These are phyloP conservation scores for Jacana jacana DNA, from an alignment of 2,113 vertebrate species.

Conservation along the genomic window DNA sequence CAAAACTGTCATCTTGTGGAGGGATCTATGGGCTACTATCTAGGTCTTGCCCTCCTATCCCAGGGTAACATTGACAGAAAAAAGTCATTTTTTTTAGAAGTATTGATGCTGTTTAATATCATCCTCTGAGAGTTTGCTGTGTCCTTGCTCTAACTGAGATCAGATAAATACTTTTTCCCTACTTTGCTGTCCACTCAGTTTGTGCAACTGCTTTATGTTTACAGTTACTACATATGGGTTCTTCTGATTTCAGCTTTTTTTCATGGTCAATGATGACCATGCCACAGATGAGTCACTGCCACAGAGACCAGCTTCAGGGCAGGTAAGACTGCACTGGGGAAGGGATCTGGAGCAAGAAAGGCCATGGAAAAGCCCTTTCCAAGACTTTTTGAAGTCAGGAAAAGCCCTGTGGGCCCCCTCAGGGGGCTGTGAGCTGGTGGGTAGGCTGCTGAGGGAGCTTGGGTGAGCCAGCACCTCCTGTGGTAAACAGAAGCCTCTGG, in stretches of 20 bases:
- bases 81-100: rapidly evolving
- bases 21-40: not conserved
- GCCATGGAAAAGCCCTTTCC: too few species aligned
- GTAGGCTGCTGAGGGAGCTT: too few species aligned
- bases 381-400: too few species aligned
- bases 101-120: not conserved
- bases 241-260: not conserved
- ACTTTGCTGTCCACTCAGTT: not conserved
- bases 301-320: too few species aligned
- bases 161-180: not conserved
- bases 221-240: not conserved
- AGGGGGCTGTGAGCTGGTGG: too few species aligned
- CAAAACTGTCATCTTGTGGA: not conserved
- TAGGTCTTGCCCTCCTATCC: not conserved
- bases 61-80: not conserved
- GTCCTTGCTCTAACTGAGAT: not conserved
- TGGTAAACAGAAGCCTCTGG: too few species aligned
- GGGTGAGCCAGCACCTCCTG: too few species aligned
- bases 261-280: not conserved
- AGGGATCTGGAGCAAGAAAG: too few species aligned
- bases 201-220: not conserved
- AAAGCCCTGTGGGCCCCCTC: too few species aligned
- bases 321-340: too few species aligned
- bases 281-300: too few species aligned
- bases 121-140: not conserved